These are phyloP conservation scores for Drosophila lowei DNA, from an alignment of 1,140 invertebrate genomes.

Conservation along the genomic window DNA sequence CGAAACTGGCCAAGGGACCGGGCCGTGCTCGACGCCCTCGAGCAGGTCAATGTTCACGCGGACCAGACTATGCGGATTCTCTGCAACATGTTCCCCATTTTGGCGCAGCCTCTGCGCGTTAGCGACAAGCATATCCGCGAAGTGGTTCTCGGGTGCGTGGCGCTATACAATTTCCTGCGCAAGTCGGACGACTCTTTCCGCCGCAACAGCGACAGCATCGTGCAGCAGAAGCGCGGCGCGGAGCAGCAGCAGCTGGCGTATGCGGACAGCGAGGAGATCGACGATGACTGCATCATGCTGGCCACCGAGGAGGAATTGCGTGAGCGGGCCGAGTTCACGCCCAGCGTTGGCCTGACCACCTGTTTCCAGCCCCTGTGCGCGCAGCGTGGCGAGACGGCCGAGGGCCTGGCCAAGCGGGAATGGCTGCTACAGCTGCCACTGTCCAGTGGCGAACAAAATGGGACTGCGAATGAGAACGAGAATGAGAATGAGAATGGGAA, in stretches of 20 bases:
- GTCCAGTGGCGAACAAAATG: conserved; percentile 34
- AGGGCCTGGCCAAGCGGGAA: conserved; percentile 65
- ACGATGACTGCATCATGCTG: conserved; percentile 78
- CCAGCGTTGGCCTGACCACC: conserved; percentile 71
- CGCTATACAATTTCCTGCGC: conserved; percentile 79
- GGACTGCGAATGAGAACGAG: conserved; percentile 23
- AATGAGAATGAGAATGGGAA: conserved; percentile 37
- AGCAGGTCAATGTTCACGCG: conserved; percentile 65
- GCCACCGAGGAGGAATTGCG: conserved; percentile 73
- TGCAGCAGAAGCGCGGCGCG: conserved; percentile 49
- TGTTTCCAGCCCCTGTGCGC: conserved; percentile 67
- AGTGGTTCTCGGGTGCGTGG: conserved; percentile 75
- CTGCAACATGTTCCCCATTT: conserved; percentile 78
- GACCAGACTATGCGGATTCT: conserved; percentile 77
- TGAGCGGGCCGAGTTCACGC: conserved; percentile 71
- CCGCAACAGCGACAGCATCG: conserved; percentile 73
- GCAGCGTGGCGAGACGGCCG: conserved; percentile 66
- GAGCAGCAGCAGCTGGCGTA: conserved; percentile 62
- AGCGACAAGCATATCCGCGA: conserved; percentile 75
- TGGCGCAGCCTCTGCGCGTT: conserved; percentile 70
- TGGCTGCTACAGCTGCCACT: conserved; percentile 61
- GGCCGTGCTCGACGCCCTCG: conserved; percentile 48
- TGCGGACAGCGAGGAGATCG: conserved; percentile 66
- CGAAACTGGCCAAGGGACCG: conserved; percentile 61
- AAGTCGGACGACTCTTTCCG: conserved; percentile 75